phyloP scores from a whole-genome alignment of 1,140 invertebrate species.

The Neuroterus valhalla region DNA sequence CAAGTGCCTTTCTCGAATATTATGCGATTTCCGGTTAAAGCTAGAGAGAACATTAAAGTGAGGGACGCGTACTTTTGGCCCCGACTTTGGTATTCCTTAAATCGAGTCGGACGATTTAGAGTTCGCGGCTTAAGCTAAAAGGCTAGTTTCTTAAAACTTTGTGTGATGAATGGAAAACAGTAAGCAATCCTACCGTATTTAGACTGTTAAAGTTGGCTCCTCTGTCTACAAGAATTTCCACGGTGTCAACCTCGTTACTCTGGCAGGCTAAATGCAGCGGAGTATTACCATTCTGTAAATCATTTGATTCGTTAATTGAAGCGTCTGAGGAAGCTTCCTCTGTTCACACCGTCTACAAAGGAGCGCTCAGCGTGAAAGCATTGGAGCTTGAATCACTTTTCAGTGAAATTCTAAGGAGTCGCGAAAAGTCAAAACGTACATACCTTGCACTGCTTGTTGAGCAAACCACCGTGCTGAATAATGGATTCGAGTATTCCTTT shows the following conservation, averaged over 20 bases:
- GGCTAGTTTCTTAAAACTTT: not conserved
- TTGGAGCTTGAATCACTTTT: not conserved
- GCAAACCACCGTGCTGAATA: constrained; percentile 79
- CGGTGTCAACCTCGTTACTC: constrained; percentile 82
- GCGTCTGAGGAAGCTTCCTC: constrained; percentile 8
- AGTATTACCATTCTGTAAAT: constrained; percentile 83
- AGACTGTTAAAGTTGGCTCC: constrained; percentile 83
- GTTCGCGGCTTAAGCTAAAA: too few relatives aligned
- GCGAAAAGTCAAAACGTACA: constrained; percentile 46
- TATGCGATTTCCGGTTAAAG: too few relatives aligned
- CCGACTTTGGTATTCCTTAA: too few relatives aligned
- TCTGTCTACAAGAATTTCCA: constrained; percentile 82
- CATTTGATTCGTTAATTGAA: constrained; percentile 27
- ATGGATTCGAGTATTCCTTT: constrained; percentile 83
- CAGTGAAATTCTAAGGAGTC: not conserved
- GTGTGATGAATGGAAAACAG: not conserved
- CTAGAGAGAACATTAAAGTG: too few relatives aligned
- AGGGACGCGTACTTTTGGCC: too few relatives aligned
- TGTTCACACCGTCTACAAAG: not conserved
- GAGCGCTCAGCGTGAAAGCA: too few relatives aligned
- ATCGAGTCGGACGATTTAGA: too few relatives aligned
- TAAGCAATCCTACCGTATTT: constrained; percentile 80
- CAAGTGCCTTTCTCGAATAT: too few relatives aligned
- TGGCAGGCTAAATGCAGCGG: constrained; percentile 86
- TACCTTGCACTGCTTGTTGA: constrained; percentile 85